Conservation (phyloP, 2,797 vertebrate genomes). For the Rallus crepitans region DNA sequence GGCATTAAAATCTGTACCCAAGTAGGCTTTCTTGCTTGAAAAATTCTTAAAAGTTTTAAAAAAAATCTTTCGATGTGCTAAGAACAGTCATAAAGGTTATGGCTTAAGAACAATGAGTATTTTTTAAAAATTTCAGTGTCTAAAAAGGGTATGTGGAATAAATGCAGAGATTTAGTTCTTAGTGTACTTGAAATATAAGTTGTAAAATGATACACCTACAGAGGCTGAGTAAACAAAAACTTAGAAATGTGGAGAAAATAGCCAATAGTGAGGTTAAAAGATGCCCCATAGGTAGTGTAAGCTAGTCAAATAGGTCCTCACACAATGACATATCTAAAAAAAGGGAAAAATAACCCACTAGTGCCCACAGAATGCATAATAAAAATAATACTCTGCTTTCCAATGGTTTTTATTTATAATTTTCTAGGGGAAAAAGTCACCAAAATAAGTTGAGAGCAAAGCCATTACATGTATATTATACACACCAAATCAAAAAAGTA, state of each 20-base stretch:
- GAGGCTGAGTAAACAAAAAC: conserved; percentile 15
- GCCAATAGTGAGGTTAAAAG: not conserved
- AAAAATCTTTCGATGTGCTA: not conserved
- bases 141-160: not conserved
- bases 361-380: not conserved
- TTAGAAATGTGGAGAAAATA: not conserved
- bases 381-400: not conserved
- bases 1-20: not conserved
- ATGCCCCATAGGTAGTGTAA: not conserved
- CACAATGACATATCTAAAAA: not conserved
- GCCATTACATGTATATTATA: not conserved
- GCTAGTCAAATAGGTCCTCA: not conserved
- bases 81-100: not conserved
- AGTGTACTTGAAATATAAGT: not conserved
- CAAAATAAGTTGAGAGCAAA: not conserved
- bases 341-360: not conserved
- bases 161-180: not conserved
- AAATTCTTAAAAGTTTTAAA: not conserved
- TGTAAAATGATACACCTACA: conserved; percentile 4
- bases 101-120: not conserved
- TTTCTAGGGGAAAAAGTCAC: not conserved
- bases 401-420: not conserved
- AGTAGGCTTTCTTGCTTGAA: not conserved
- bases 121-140: not conserved
- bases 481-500: not conserved